Conservation (phyloP, 1,140 invertebrate species). For the Eulimnadia texana region DNA sequence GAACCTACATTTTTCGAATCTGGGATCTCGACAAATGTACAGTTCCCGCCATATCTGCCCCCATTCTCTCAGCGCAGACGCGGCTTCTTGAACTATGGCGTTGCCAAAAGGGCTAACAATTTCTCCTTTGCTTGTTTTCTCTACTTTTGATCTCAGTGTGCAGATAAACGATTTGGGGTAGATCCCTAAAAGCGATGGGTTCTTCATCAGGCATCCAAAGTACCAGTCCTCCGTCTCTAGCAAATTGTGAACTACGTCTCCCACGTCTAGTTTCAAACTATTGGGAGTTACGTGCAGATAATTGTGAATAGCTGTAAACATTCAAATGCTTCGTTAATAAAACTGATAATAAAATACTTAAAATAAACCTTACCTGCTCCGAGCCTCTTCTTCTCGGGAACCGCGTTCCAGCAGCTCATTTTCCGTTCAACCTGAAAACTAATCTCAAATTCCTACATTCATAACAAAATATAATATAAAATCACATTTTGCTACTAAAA, state of each 20-base stretch:
- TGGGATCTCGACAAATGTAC: conserved; percentile 53
- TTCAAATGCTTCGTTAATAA: not conserved
- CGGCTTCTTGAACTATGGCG: conserved; percentile 65
- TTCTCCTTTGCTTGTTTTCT: conserved; percentile 34
- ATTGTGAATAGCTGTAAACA: conserved; percentile 46
- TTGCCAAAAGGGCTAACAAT: conserved; percentile 5
- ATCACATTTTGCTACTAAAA: no score
- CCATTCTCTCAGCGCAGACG: conserved; percentile 80
- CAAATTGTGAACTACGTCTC: conserved; percentile 54
- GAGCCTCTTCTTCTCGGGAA: not conserved
- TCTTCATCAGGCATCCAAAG: conserved; percentile 48
- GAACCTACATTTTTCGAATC: conserved; percentile 53
- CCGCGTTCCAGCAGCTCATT: not conserved
- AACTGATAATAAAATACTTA: no score
- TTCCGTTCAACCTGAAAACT: no score
- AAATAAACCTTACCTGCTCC: not conserved
- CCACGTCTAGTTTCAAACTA: conserved; percentile 46
- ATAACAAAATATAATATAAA: no score
- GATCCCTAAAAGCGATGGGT: conserved; percentile 47
- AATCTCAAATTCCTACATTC: no score
- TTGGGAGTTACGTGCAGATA: conserved; percentile 37
- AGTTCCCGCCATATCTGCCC: conserved; percentile 65
- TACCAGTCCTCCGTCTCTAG: conserved; percentile 61
- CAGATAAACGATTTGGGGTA: conserved; percentile 73
- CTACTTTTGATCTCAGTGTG: conserved; percentile 46